Conservation (phyloP, 2,113 vertebrate species). For the Machaerirhynchus nigripectus region DNA sequence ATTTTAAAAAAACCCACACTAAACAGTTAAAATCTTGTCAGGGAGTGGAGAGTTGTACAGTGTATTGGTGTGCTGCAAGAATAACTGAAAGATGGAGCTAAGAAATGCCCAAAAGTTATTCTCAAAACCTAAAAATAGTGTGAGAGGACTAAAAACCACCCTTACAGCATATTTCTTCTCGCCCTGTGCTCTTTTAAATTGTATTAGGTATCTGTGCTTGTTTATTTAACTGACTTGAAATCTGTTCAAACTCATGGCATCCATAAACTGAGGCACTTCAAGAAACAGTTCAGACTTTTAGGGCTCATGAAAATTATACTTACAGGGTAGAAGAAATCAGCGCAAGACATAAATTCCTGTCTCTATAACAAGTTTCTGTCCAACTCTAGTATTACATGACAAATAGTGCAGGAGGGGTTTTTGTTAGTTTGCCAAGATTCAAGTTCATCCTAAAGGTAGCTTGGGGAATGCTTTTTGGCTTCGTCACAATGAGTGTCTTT, state of each 20-base stretch:
- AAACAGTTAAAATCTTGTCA: background rate
- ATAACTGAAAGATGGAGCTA: background rate
- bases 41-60: background rate
- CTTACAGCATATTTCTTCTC: background rate
- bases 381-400: background rate
- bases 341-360: background rate
- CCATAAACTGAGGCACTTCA: background rate
- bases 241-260: background rate
- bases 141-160: accelerated
- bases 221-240: background rate
- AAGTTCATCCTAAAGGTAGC: background rate
- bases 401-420: background rate
- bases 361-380: background rate
- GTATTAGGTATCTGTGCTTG: background rate
- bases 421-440: background rate
- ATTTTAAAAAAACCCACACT: accelerated
- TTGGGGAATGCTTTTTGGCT: background rate
- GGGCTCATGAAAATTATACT: background rate
- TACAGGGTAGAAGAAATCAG: background rate
- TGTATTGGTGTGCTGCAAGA: background rate
- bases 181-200: background rate
- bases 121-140: background rate
- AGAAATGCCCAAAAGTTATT: background rate
- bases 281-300: background rate
- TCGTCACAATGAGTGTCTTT: background rate